Base-by-base conservation (phyloP, 2,113 vertebrate genomes). In the Propithecus coquereli region DNA sequence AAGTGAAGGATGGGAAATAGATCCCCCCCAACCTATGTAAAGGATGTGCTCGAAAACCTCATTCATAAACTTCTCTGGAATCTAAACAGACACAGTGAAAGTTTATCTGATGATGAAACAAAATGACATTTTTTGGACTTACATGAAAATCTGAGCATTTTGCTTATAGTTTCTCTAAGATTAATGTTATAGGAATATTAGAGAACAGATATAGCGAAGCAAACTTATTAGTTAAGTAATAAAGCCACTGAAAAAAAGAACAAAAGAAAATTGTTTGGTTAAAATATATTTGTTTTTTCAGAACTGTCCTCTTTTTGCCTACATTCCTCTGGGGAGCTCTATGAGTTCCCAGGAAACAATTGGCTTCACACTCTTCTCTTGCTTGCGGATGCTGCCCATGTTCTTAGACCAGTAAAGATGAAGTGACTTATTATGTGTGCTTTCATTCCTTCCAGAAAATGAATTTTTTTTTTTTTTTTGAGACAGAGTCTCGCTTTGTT, bases 371-470 rank as follows among this genome's bases (percentile, higher is more conserved):
- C 71, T 65, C 83, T 59, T 54, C 71, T 85, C 47, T 96, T 74
- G 73, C 65, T 12, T 91, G 37, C 50, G 4, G 76, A 89, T 94
- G 81, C 14, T 63, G 37, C n/a, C 95, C 52, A 22, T 74, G 95
- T n/a, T 30, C 57, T 94, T 40, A 66, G 47, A 37, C 37, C 76
- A 93, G 93, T n/a, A 74, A 71, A 86, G 90, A 96, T 96, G 86
- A 96, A 91, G 30, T 34, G n/a, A 23, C 1, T 81, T 90, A 91
- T 87, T 32, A 63, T 30, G 17, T 43, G 9, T 32, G 80, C 18
- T 97, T 96, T 96, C 83, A 61, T 97, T 94, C 93, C 96, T 97
- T 94, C 76, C 43, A 89, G 92, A 91, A 95, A 95, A 77, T 93
- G 76, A 96, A 92, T 97, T 96, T n/a, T n/a, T n/a, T n/a, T n/a